Base-by-base conservation (phyloP, 1,140 invertebrate genomes). In the Nylanderia fulva region DNA sequence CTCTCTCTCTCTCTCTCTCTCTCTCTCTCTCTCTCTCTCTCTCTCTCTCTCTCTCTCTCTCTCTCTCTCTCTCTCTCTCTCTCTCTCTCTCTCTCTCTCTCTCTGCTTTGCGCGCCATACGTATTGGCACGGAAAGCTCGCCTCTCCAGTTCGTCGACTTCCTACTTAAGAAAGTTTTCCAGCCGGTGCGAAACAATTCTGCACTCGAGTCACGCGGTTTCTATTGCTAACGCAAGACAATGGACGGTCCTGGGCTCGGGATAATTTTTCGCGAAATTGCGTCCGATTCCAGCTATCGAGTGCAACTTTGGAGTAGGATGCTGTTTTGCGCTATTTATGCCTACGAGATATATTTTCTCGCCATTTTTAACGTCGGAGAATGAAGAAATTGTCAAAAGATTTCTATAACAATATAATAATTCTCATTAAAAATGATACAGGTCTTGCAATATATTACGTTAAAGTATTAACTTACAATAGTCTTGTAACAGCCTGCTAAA, bases 101-200 rank as follows among this genome's bases (percentile, higher is more conserved):
- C 39, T 54, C 8, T 21, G 21, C 8, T 21, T n/a, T 42, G 61
- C 18, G 66, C 45, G 11, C 39, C 48, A 71, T 27, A 69, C 66
- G 69, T 83, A 86, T 88, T 77, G 63, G 33, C 45, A 61, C 56
- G 64, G 60, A 68, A 72, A 76, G 66, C 86, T 75, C 66, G 77
- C 27, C 60, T 29, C 60, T 29, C 27, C 24, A 58, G 56, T 82
- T 39, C 45, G 48, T 27, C 52, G 84, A 86, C 84, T 88, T 86
- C 21, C 86, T 88, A 85, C 74, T 88, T 86, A 83, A 89, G 71
- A 89, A 89, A 86, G 86, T 88, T 88, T 83, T 56, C 58, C 33
- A 75, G 64, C 27, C 29, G n/a, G 48, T 60, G 54, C 75, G 29
- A 77, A 21, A 45, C 76, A 77, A 88, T 82, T 39, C 61, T 36